Base-by-base conservation (phyloP, 2,888 invertebrate genomes). In the Agriopis leucophaearia region DNA sequence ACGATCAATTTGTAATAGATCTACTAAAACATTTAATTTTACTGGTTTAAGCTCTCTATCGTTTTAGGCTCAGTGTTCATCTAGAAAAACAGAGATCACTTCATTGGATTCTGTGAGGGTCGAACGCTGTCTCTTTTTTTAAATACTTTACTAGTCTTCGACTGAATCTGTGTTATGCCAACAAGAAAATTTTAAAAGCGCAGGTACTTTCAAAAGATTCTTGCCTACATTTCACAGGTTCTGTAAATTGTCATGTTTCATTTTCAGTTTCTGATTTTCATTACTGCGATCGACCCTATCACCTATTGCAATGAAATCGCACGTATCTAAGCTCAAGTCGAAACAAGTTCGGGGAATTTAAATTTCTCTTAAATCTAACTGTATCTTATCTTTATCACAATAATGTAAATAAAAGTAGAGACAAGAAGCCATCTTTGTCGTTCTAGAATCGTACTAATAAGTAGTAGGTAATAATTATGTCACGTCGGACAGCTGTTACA, bases 11-110 rank as follows among this genome's bases (percentile, higher is more conserved):
- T 88, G 83, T 89, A 86, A 89, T 90, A 90, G 81, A 87, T 84
- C 89, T 92, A 92, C 88, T 90, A 92, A 90, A 92, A 90, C 89
- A 90, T 91, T 89, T 89, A 84, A 88, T 88, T 82, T 87, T 89
- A 88, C 82, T 87, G 87, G 84, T 78, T 84, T 92, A 93, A 94
- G 93, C 94, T 94, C 93, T 93, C 88, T 93, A 92, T 87, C 82
- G 82, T 86, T 83, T 92, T 93, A 94, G 93, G 93, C 93, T 92
- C 88, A 83, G 82, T 83, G 84, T 85, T 81, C 78, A 76, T 88
- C 88, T 85, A 86, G 88, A 89, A 87, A 78, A 81, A 88, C 90
- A 89, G 82, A 88, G 87, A 86, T 84, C 74, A 86, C 88, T 86
- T 83, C 84, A 64, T 77, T 71, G 18, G 27, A 54, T 62, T 35